A percentile compares a stretch with the other conserved stretches of the same genome.
phyloP scores from a whole-genome alignment of 2,797 vertebrate genomes.

The Orestias chungarensis region DNA sequence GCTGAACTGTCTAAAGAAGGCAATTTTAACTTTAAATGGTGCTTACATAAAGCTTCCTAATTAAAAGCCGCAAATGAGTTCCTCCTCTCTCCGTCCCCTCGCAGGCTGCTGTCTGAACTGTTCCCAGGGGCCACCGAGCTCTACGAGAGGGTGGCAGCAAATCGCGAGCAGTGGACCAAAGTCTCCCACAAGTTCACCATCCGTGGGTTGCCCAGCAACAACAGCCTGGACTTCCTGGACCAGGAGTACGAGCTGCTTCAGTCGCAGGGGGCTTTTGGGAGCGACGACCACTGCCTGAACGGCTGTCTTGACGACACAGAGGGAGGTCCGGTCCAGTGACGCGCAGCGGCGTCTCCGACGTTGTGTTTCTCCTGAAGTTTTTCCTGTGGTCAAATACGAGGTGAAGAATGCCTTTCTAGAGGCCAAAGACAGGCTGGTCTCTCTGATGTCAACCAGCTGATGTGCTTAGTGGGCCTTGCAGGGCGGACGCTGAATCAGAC shows the following conservation, averaged over 20 bases:
- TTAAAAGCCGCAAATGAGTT: not conserved
- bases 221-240: constrained; percentile 96
- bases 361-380: constrained; percentile 44
- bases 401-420: constrained; percentile 63
- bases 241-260: constrained; percentile 91
- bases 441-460: constrained; percentile 67
- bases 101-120: constrained; percentile 91
- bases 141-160: constrained; percentile 91
- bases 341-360: constrained; percentile 1
- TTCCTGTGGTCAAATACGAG: constrained; percentile 59
- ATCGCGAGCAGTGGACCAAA: constrained; percentile 96
- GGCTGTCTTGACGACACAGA: constrained; percentile 84
- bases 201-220: constrained; percentile 95
- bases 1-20: not conserved
- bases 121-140: constrained; percentile 89
- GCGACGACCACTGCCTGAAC: constrained; percentile 81
- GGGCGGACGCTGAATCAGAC: constrained; percentile 48
- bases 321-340: constrained; percentile 73
- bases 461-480: constrained; percentile 60
- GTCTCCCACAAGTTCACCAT: constrained; percentile 98
- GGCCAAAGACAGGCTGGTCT: constrained; percentile 53
- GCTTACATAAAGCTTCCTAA: not conserved
- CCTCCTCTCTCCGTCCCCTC: constrained; percentile 6
- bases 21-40: not conserved
- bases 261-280: constrained; percentile 80